Base-by-base conservation (phyloP, 2,113 vertebrate genomes). In the Pelobates fuscus region DNA sequence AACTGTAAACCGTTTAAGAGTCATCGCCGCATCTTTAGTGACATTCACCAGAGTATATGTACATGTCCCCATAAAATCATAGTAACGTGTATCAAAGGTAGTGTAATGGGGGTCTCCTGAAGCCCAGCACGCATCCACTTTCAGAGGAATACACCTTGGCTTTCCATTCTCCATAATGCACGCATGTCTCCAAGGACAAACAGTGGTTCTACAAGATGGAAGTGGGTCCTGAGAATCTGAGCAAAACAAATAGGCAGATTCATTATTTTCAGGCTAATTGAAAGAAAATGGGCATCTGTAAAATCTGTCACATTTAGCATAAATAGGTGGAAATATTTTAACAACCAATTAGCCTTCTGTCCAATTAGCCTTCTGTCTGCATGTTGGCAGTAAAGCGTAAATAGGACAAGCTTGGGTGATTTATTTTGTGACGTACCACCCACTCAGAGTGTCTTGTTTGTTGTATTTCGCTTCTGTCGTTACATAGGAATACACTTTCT, bases 41-140 rank as follows among this genome's bases (percentile, higher is more conserved):
- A 76, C 37, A 52, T 86, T 86, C 44, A 90, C 89, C 74, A 92
- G 78, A 0, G 86, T 90, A 84, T 96, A 95, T 8, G 91, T 88
- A 77, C 94, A 96, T 1, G 93, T 93, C 32, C 94, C 94, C 94
- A 95, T 95, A 84, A 94, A 94, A 77, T 84, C 88, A 23, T 86
- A 94, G 79, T 67, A 89, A 26, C 77, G 89, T 41, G 88, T 88
- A 21, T 96, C 94, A 52, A 95, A 96, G 0, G 92, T 95, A 73
- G 77, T 88, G 71, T 95, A 95, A 61, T 95, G 94, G 5, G 94
- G 93, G 80, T 95, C 94, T 29, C 94, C 94, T 18, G 87, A 90
- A n/a, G 92, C 85, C 7, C 89, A 84, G 64, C 94, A 96, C 61
- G 89, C 85, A 52, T 90, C 86, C 0, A 71, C 6, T 2, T 88